Percentiles rank a stretch among this genome's conserved stretches.
These are phyloP conservation scores for Astropecten irregularis DNA, from an alignment of 53 echinoderm and acorn worm species.

Conservation along the genomic window DNA sequence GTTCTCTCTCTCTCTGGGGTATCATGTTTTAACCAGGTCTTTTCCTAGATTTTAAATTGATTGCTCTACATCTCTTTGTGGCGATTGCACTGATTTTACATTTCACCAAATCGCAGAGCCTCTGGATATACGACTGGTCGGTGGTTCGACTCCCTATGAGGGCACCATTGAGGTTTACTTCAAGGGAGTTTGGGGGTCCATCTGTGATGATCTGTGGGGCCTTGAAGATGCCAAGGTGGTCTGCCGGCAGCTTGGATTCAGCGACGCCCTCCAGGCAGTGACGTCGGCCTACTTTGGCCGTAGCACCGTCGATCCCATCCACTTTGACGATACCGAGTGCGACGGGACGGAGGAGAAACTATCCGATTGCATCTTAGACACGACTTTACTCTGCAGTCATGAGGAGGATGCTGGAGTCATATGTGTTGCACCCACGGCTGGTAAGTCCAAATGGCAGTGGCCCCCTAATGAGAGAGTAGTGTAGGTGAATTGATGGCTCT, in stretches of 20 bases:
- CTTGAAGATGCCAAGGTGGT: slow-evolving; percentile 22
- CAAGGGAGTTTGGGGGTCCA: slow-evolving; percentile 30
- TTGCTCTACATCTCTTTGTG: too few species aligned
- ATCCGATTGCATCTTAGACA: slow-evolving; percentile 24
- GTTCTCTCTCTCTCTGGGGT: too few species aligned
- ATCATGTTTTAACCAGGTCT: too few species aligned
- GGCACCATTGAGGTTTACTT: slow-evolving; percentile 41
- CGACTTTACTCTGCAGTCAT: neutral
- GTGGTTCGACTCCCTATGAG: slow-evolving; percentile 2
- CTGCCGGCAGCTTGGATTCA: slow-evolving; percentile 26
- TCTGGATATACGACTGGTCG: slow-evolving; percentile 21
- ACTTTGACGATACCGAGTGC: slow-evolving; percentile 35
- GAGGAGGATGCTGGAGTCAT: slow-evolving; percentile 25
- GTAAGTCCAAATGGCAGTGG: neutral
- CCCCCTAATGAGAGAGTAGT: too few species aligned
- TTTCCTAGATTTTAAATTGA: too few species aligned
- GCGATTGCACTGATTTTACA: too few species aligned
- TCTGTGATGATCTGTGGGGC: slow-evolving; percentile 44
- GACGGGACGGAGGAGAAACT: slow-evolving; percentile 14
- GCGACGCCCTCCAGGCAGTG: neutral
- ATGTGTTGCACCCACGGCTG: neutral
- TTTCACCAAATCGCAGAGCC: too few species aligned
- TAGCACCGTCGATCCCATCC: slow-evolving; percentile 13
- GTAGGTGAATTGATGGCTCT: too few species aligned
- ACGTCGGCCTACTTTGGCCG: neutral